Conservation (phyloP, 2,797 vertebrate genomes). For the Streptopelia turtur region DNA sequence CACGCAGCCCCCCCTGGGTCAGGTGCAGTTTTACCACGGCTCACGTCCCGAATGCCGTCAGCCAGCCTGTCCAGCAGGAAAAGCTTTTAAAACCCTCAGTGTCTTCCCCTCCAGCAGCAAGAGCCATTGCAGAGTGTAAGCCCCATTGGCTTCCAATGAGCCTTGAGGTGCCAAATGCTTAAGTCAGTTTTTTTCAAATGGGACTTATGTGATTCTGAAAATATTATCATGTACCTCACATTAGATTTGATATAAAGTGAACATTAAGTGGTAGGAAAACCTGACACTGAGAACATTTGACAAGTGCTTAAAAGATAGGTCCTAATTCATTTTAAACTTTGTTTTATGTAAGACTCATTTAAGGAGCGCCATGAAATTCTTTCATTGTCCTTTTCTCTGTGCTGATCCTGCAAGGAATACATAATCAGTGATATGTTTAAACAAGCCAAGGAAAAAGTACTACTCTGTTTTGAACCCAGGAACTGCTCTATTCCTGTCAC, state of each 20-base stretch:
- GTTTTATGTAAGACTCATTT: background rate
- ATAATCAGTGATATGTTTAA: constrained; percentile 13
- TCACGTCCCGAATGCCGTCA: background rate
- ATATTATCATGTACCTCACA: background rate
- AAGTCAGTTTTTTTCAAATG: background rate
- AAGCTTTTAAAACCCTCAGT: background rate
- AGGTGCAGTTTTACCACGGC: background rate
- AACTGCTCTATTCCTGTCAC: background rate
- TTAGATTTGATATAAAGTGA: background rate
- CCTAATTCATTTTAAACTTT: constrained; percentile 38
- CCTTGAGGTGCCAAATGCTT: background rate
- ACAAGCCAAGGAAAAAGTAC: background rate
- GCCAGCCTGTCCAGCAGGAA: background rate
- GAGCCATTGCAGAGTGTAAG: background rate
- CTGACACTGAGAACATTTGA: constrained; percentile 1
- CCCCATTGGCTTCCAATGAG: background rate
- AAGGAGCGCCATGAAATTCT: constrained; percentile 16
- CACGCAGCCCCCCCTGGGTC: background rate
- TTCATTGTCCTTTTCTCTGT: constrained; percentile 16
- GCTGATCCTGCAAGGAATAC: constrained; percentile 33
- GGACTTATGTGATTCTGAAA: background rate
- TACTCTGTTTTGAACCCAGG: background rate
- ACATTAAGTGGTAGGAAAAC: constrained; percentile 22
- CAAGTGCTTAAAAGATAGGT: background rate
- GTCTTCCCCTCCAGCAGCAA: background rate